phyloP scores from a whole-genome alignment of 2,888 invertebrate genomes.

The Lithophane semibrunnea region DNA sequence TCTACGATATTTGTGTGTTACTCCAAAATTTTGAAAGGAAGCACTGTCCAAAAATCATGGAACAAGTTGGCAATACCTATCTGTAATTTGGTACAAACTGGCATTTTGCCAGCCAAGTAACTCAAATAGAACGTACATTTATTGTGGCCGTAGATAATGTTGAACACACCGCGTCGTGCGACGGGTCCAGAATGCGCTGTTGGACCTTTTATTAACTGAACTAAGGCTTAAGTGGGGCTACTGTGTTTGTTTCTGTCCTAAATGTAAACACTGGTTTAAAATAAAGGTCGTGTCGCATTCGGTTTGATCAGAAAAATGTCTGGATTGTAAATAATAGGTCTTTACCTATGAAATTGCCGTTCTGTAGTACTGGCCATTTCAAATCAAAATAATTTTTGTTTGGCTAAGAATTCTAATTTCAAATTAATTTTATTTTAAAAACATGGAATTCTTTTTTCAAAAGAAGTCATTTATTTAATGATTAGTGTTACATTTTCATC shows the following conservation, averaged over 20 bases:
- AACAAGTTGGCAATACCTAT: conserved; percentile 58
- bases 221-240: conserved; percentile 33
- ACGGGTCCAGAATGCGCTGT: conserved; percentile 35
- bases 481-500: no score
- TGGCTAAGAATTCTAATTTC: no score
- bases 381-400: no score
- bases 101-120: conserved; percentile 69
- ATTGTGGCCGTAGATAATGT: conserved; percentile 66
- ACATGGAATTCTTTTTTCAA: no score
- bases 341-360: no score
- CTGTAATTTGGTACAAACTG: conserved; percentile 65
- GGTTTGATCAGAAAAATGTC: background rate
- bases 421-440: no score
- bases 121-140: conserved; percentile 71
- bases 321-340: conserved; percentile 1
- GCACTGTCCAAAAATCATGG: conserved; percentile 45
- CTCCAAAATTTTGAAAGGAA: conserved; percentile 28
- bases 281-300: background rate
- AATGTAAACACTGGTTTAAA: conserved; percentile 24
- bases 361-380: no score
- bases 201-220: conserved; percentile 50
- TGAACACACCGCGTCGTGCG: conserved; percentile 43
- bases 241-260: conserved; percentile 22
- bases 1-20: background rate
- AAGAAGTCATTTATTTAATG: no score